Evolutionary conservation across 2,113 vertebrate genomes (phyloP), one percentile per base, ranked within the genome.

Genomic region (Tetrao urogallus): DNA sequence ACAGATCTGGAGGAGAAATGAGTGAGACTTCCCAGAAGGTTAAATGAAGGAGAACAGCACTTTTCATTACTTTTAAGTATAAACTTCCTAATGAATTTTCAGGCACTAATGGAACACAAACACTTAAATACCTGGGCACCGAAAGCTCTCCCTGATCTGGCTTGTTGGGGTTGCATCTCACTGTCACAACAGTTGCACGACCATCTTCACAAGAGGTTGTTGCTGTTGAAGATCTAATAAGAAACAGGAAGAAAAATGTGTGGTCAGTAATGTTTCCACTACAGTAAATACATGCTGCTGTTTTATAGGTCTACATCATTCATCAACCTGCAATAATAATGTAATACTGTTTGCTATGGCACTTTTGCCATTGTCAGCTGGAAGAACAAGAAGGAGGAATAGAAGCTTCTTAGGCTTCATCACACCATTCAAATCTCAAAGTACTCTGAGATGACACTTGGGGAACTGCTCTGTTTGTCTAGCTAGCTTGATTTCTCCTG

Each of bases 141-240:
- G 98, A 98, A 88, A 99, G 98, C 65, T 98, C 97, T 79, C 99
- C 99, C 77, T 97, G 97, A 32, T 88, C 95, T 34, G 88, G 97
- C 94, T 98, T 99, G 70, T 96, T 94, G 54, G 98, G 98, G 88
- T 98, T 98, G 95, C 99, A 99, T 77, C 99, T 98, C 95, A 99
- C 97, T 17, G 97, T 98, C 94, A 99, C 98, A 86, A 99, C 98
- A 43, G 98, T 97, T 36, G 98, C 98, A 28, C 99, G 98, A n/a
- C 99, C 99, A 40, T 96, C 98, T 83, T 98, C 97, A 92, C 99
- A 99, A 14, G 99, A 99, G 1, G 99, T 97, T 38, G 99, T 99
- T 15, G 95, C 88, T 77, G 98, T 98, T 47, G 98, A 98, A 83
- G 99, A 99, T 78, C 99, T 99, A 57, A 86, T 25, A 4, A 43